Percentiles rank a stretch among this genome's conserved stretches.
These are phyloP conservation scores for Ctenosaura bakeri DNA, from an alignment of 2,797 vertebrate genomes.

Conservation along the genomic window DNA sequence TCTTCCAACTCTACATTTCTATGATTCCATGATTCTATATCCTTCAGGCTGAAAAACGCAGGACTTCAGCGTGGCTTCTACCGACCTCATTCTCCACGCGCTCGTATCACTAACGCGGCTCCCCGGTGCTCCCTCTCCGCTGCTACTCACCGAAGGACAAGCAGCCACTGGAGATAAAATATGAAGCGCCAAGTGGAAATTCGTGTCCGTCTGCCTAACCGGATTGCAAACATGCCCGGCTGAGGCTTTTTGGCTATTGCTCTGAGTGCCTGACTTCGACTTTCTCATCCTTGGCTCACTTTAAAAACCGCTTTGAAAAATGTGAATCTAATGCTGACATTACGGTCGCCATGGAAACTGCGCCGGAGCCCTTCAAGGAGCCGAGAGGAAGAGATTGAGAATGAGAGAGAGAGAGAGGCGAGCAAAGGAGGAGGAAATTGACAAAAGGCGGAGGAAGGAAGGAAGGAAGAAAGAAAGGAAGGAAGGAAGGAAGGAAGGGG, in stretches of 20 bases:
- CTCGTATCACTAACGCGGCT: neutral
- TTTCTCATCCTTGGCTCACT: neutral
- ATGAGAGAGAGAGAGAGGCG: neutral
- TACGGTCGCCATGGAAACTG: conserved; percentile 13
- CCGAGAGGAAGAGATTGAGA: neutral
- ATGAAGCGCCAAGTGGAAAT: neutral
- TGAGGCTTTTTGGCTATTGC: neutral
- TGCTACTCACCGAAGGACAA: neutral
- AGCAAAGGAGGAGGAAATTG: neutral
- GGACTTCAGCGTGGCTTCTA: neutral
- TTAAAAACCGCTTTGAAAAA: neutral
- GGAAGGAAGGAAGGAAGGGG: neutral
- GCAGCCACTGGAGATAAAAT: neutral
- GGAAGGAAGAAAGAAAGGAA: rapidly evolving
- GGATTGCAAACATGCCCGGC: neutral
- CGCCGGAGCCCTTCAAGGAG: neutral
- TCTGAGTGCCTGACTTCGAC: neutral
- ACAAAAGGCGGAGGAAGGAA: too few species aligned
- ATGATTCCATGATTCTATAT: too few species aligned
- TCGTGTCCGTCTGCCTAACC: neutral
- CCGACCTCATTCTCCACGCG: neutral
- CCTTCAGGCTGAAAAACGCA: neutral
- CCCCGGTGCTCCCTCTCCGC: neutral
- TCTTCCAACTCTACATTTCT: too few species aligned
- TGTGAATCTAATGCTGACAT: neutral